Base-by-base conservation (phyloP, 2,888 invertebrate species). In the Amiota mariae region DNA sequence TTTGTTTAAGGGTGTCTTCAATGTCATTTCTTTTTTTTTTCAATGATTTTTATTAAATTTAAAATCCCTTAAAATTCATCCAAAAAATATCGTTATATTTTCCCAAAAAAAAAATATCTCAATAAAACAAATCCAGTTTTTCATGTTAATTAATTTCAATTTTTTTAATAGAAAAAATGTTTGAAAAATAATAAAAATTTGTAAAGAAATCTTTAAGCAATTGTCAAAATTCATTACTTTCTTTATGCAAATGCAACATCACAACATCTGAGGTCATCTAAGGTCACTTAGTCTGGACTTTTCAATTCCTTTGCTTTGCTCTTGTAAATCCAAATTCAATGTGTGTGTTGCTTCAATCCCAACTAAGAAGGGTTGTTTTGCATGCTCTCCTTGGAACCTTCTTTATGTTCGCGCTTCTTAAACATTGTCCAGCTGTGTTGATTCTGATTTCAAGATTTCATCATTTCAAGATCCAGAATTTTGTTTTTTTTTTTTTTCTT, bases 161-260 rank as follows among this genome's bases (percentile, higher is more conserved):
- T 70, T 74, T 54, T 64, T 72, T 57, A 46, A 66, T 71, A 15
- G 24, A 63, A 63, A 79, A 78, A 78, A 71, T 75, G 72, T 72
- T 75, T 73, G 70, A 77, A 82, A 71, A 78, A 72, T 75, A 73
- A 72, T 75, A 74, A 71, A 77, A 82, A 71, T 78, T 73, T 74
- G 71, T 67, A 66, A 72, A 49, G n/a, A 66, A 73, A 24, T 24
- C 24, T 24, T 24, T 24, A 24, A 73, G 71, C 57, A 73, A 74
- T 77, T 78, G 75, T 77, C 75, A 54, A 78, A 78, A 76, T 77
- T 76, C 74, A 77, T 79, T 77, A 77, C 73, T 54, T 68, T 57
- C 64, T 72, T 36, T 85, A 87, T 87, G 87, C 87, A 88, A 88
- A 88, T 88, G 81, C 80, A 78, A 74, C 49, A 51, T 47, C 78